Evolutionary conservation across 1,140 invertebrate species (phyloP).

Genomic region (Battus philenor): DNA sequence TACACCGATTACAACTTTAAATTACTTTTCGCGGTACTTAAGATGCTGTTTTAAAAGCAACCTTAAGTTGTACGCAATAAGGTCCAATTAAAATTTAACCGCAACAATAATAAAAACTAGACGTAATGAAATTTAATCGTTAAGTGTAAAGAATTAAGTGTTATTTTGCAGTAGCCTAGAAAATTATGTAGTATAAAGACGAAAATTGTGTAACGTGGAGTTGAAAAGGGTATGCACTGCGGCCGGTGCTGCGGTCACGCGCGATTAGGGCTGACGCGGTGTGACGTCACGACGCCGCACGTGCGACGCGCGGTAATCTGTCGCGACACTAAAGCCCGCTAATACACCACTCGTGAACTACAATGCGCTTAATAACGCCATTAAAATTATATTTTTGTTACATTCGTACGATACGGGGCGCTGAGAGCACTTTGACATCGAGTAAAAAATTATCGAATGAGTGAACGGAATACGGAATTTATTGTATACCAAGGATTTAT

Average conservation of each 20-base stretch:
- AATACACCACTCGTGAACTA: constrained; percentile 10
- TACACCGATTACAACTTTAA: too few relatives aligned
- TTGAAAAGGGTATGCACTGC: neutral
- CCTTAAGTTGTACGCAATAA: too few relatives aligned
- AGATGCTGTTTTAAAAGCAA: too few relatives aligned
- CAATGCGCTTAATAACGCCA: constrained; percentile 8
- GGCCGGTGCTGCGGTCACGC: constrained; percentile 11
- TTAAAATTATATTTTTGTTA: constrained; percentile 13
- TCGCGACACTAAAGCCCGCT: constrained; percentile 9
- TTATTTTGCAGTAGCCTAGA: too few relatives aligned
- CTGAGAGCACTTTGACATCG: neutral
- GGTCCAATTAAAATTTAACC: too few relatives aligned
- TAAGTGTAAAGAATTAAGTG: too few relatives aligned
- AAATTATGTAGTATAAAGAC: too few relatives aligned
- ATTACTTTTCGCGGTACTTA: neutral
- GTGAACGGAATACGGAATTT: too few relatives aligned
- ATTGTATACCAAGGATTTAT: too few relatives aligned
- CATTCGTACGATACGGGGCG: constrained; percentile 3
- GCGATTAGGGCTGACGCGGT: constrained; percentile 1
- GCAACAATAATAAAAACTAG: too few relatives aligned
- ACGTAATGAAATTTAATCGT: too few relatives aligned
- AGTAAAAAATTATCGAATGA: too few relatives aligned
- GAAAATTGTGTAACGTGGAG: neutral
- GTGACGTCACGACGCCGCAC: constrained; percentile 6
- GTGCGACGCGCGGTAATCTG: constrained; percentile 6